Percentiles rank a stretch among this genome's conserved stretches.
phyloP scores from a whole-genome alignment of 2,888 invertebrate genomes.

The Sinotaia quadrata region DNA sequence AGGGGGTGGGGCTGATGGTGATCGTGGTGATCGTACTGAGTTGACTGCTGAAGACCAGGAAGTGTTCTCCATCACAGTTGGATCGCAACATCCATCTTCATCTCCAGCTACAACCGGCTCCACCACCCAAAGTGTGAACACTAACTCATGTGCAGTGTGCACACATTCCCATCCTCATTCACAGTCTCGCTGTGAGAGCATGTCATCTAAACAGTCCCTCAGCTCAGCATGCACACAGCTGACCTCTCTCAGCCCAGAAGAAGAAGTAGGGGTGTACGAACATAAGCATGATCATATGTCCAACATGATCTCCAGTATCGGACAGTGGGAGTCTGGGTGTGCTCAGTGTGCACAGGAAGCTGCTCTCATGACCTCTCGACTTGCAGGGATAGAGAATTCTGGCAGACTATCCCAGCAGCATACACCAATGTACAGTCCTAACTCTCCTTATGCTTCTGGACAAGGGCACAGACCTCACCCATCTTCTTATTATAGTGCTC shows the following conservation, averaged over 20 bases:
- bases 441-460: too few relatives aligned
- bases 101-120: slow-evolving; percentile 3
- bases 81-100: slow-evolving; percentile 15
- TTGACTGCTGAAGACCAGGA: slow-evolving; percentile 61
- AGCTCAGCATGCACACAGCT: slow-evolving; percentile 40
- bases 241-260: slow-evolving; percentile 38
- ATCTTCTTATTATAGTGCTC: slow-evolving; percentile 8
- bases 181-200: slow-evolving; percentile 36
- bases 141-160: neutral
- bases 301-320: neutral
- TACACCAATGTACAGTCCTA: too few relatives aligned
- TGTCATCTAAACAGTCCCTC: slow-evolving; percentile 40
- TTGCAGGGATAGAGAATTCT: slow-evolving; percentile 13
- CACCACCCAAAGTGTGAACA: neutral
- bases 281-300: slow-evolving; percentile 14
- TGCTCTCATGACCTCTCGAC: slow-evolving; percentile 17
- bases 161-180: slow-evolving; percentile 13
- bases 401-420: neutral
- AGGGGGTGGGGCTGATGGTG: slow-evolving; percentile 18
- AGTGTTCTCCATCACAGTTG: slow-evolving; percentile 54
- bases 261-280: slow-evolving; percentile 31
- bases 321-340: slow-evolving; percentile 15
- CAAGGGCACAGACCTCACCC: slow-evolving; percentile 11
- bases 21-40: slow-evolving; percentile 40
- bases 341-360: slow-evolving; percentile 24